phyloP scores from a whole-genome alignment of 2,113 vertebrate species.

The Tyto alba region DNA sequence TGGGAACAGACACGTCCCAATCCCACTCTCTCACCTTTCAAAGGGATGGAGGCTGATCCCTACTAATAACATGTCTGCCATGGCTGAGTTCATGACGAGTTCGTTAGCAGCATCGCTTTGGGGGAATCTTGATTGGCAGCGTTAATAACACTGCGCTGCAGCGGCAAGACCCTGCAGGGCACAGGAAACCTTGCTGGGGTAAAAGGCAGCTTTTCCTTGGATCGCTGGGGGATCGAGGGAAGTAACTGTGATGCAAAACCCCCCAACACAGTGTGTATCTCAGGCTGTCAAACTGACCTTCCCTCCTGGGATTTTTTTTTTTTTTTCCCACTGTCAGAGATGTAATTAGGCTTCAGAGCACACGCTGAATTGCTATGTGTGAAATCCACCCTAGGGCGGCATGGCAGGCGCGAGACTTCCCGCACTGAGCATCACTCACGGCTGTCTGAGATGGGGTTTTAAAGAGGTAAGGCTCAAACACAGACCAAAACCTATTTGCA shows the following conservation, averaged over 20 bases:
- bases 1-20: not conserved
- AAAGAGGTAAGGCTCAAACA: not conserved
- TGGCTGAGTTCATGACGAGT: not conserved
- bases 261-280: not conserved
- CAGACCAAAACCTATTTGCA: not conserved
- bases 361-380: fast-evolving
- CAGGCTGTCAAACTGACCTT: not conserved
- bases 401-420: fast-evolving
- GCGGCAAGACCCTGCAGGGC: not conserved
- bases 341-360: slow-evolving; percentile 29
- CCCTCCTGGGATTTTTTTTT: not conserved
- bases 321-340: not conserved
- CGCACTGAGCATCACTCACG: fast-evolving
- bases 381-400: not conserved
- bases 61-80: fast-evolving
- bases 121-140: slow-evolving; percentile 35
- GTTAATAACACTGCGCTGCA: not conserved
- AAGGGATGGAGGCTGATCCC: not conserved
- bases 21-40: not conserved
- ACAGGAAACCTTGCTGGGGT: not conserved
- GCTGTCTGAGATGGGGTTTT: not conserved
- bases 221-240: not conserved
- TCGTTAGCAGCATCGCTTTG: not conserved
- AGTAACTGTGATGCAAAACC: not conserved
- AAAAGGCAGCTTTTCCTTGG: not conserved